Percentiles rank a stretch among this genome's conserved stretches.
Conservation (phyloP, 2,888 invertebrate species). For the Melanchra persicariae region DNA sequence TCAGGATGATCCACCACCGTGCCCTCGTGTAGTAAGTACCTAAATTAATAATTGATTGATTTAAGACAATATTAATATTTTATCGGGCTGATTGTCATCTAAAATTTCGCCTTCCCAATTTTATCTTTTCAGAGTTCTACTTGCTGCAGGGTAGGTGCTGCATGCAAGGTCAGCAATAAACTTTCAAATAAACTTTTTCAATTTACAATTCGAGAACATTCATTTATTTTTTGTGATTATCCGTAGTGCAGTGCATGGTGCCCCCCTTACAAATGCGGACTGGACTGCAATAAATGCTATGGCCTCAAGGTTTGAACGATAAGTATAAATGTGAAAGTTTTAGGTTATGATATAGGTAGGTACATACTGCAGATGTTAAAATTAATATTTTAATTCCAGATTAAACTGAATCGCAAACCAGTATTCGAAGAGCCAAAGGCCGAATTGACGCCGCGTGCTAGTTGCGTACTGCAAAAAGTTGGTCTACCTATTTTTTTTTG, state of each 20-base stretch:
- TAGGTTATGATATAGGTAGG: too few relatives aligned
- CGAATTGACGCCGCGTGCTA: slow-evolving; percentile 83
- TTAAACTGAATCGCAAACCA: slow-evolving; percentile 76
- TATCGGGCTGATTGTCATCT: background rate
- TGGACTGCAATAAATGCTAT: slow-evolving; percentile 73
- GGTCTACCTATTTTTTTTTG: too few relatives aligned
- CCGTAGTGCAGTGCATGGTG: slow-evolving; percentile 68
- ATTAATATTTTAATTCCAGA: slow-evolving; percentile 70
- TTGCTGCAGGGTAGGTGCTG: slow-evolving; percentile 68
- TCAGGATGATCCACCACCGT: slow-evolving; percentile 59
- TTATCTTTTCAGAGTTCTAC: slow-evolving; percentile 66
- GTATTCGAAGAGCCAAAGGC: slow-evolving; percentile 74
- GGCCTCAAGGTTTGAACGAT: slow-evolving; percentile 76
- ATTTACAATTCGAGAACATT: background rate
- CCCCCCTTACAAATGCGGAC: slow-evolving; percentile 68
- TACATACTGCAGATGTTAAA: background rate
- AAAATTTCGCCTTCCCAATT: background rate
- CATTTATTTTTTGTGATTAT: slow-evolving; percentile 20
- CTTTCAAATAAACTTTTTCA: slow-evolving; percentile 8
- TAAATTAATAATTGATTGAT: background rate
- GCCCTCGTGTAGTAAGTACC: slow-evolving; percentile 58
- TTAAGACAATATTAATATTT: background rate
- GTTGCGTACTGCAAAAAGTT: slow-evolving; percentile 81
- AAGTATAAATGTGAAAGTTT: background rate
- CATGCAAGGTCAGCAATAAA: slow-evolving; percentile 69